Percentiles rank a stretch among this genome's conserved stretches.
These are phyloP conservation scores for Jordanella pulchra DNA, from an alignment of 2,797 vertebrate species.

Conservation along the genomic window DNA sequence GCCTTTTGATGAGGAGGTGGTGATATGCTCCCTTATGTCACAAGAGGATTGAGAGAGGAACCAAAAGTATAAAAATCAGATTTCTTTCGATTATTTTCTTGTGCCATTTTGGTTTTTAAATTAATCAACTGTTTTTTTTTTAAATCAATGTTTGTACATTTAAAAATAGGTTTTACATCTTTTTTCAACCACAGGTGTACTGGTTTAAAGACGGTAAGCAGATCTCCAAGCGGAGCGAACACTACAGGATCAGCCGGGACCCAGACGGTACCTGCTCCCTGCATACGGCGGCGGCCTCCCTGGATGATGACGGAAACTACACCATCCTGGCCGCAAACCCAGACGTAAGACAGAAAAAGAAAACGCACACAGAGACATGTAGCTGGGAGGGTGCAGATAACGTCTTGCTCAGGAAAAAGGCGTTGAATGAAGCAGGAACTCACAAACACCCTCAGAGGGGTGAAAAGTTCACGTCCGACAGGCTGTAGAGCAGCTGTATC, in stretches of 20 bases:
- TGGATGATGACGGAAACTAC: constrained; percentile 98
- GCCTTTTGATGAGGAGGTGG: constrained; percentile 40
- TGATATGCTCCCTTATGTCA: constrained; percentile 52
- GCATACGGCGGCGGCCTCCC: constrained; percentile 86
- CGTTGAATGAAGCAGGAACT: constrained; percentile 62
- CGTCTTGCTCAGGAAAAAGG: constrained; percentile 55
- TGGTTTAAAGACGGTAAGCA: constrained; percentile 99
- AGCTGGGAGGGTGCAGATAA: constrained; percentile 34
- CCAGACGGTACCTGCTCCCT: constrained; percentile 91
- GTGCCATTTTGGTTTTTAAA: too few relatives aligned
- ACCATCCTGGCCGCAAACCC: constrained; percentile 96
- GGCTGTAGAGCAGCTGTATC: constrained; percentile 32
- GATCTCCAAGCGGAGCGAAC: constrained; percentile 95
- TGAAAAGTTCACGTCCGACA: constrained; percentile 47
- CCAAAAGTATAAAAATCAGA: background rate
- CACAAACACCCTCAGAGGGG: constrained; percentile 41
- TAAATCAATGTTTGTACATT: background rate
- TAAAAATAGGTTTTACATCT: background rate
- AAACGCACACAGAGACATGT: background rate
- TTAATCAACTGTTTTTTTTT: too few relatives aligned
- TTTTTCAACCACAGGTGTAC: constrained; percentile 83
- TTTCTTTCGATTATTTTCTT: too few relatives aligned
- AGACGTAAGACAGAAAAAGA: constrained; percentile 79
- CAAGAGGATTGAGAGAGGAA: constrained; percentile 8
- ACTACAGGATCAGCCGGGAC: constrained; percentile 92